Percentiles rank a stretch among this genome's conserved stretches.
These are phyloP conservation scores for Bombus superbus DNA, from an alignment of 1,140 invertebrate genomes.

Conservation along the genomic window DNA sequence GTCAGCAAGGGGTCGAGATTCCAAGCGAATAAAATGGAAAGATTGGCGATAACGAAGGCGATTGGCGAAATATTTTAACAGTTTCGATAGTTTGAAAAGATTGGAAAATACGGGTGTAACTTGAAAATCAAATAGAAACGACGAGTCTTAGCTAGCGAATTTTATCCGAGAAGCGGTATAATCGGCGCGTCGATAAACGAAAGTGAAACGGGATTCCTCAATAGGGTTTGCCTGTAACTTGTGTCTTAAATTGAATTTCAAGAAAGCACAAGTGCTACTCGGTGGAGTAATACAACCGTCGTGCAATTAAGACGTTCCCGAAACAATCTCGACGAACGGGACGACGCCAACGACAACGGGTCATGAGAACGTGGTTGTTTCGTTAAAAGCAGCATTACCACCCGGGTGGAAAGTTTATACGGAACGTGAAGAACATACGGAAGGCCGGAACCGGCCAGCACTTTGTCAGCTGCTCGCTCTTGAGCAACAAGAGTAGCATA, in stretches of 20 bases:
- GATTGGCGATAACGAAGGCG: background rate
- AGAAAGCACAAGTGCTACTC: background rate
- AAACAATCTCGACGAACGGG: slow-evolving; percentile 22
- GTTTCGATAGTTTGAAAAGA: too few relatives aligned
- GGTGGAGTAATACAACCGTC: background rate
- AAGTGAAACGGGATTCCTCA: too few relatives aligned
- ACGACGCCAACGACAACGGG: background rate
- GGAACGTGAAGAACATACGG: slow-evolving; percentile 51
- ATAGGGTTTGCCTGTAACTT: background rate
- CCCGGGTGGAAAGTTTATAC: slow-evolving; percentile 49
- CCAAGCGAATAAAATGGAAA: background rate
- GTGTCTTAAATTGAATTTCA: slow-evolving; percentile 8
- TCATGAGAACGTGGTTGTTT: slow-evolving; percentile 34
- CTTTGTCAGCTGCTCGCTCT: slow-evolving; percentile 31
- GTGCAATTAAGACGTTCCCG: slow-evolving; percentile 45
- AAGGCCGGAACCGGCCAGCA: slow-evolving; percentile 33
- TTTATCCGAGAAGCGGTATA: too few relatives aligned
- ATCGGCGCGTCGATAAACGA: too few relatives aligned
- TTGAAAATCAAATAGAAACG: too few relatives aligned
- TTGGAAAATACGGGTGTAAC: too few relatives aligned
- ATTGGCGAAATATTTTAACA: background rate
- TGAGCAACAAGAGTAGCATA: slow-evolving; percentile 29
- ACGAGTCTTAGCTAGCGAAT: too few relatives aligned
- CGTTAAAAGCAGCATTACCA: slow-evolving; percentile 53
- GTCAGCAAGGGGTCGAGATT: too few relatives aligned